Evolutionary conservation across 2,797 vertebrate genomes (phyloP).

Genomic region (Pseudochirops corinnae): DNA sequence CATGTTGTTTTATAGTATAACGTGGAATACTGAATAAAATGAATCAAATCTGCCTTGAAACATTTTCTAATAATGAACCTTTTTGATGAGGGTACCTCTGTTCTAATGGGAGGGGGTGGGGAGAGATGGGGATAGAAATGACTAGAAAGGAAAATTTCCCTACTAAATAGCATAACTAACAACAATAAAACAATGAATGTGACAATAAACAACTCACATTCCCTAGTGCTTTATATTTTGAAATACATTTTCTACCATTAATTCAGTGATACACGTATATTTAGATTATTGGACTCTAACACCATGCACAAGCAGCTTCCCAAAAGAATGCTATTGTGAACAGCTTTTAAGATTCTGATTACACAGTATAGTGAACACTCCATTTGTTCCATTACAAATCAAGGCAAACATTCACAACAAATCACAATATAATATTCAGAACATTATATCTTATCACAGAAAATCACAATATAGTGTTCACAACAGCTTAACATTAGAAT

Average conservation of each 20-base stretch:
- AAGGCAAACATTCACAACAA: too few species aligned
- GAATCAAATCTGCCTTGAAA: not conserved
- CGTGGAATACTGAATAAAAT: not conserved
- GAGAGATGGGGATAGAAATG: not conserved
- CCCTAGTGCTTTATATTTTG: not conserved
- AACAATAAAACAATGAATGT: not conserved
- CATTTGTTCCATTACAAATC: too few species aligned
- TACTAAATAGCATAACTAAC: not conserved
- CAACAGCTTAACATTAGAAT: too few species aligned
- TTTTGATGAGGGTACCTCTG: not conserved
- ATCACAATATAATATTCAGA: too few species aligned
- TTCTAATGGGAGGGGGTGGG: not conserved
- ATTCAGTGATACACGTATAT: not conserved
- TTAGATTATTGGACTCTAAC: not conserved
- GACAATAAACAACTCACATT: not conserved
- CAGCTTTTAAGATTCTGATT: too few species aligned
- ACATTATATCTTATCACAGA: too few species aligned
- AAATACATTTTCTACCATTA: not conserved
- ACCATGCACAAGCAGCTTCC: too few species aligned
- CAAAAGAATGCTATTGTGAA: too few species aligned
- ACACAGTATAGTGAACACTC: too few species aligned
- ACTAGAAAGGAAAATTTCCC: not conserved
- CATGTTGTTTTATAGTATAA: not conserved
- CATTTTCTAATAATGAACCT: not conserved
- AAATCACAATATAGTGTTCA: too few species aligned